Conservation (phyloP, 2,888 invertebrate genomes). For the Villa cingulata region DNA sequence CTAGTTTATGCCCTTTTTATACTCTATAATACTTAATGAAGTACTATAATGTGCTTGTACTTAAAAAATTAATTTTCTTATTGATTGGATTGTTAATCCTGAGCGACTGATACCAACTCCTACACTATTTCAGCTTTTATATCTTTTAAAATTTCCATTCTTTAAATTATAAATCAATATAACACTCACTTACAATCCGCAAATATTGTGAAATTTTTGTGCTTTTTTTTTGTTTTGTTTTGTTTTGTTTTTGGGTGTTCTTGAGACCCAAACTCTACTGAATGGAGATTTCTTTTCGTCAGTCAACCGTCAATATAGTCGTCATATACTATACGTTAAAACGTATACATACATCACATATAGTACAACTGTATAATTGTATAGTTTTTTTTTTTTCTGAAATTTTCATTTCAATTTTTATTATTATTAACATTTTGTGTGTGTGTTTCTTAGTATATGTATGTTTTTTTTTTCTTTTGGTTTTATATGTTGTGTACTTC, state of each 20-base stretch:
- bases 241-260: conserved; percentile 5
- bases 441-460: no score
- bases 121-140: neutral
- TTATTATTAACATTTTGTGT: no score
- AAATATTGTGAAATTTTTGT: conserved; percentile 8
- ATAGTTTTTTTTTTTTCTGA: no score
- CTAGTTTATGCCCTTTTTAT: neutral
- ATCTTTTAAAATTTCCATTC: neutral
- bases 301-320: conserved; percentile 4
- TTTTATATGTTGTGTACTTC: no score
- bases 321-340: no score
- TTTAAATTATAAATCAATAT: conserved; percentile 1
- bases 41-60: no score
- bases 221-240: no score
- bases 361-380: neutral
- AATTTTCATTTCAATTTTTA: no score
- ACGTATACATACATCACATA: no score
- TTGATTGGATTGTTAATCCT: neutral
- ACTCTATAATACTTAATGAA: neutral
- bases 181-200: neutral
- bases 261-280: neutral
- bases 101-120: neutral
- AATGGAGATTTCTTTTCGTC: conserved; percentile 8
- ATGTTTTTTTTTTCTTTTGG: no score
- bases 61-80: neutral